These are phyloP conservation scores for Rhabdomys pumilio DNA, from an alignment of 2,797 vertebrate species.

Conservation along the genomic window DNA sequence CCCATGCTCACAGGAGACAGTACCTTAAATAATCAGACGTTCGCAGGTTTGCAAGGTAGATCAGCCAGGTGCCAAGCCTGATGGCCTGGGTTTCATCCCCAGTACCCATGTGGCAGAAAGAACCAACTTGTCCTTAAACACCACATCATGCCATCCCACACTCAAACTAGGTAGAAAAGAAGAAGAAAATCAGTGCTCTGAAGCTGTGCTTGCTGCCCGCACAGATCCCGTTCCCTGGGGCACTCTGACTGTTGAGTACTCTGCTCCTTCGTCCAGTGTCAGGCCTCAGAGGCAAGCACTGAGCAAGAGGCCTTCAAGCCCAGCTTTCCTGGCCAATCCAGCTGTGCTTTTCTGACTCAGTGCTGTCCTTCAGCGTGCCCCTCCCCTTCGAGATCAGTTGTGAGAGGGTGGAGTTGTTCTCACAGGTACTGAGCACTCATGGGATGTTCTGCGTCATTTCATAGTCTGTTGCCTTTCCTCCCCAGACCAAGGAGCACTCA, in stretches of 20 bases:
- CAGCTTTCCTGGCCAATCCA: not conserved
- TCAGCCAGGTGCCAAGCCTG: not conserved
- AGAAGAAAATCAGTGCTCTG: not conserved
- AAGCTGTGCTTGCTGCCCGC: not conserved
- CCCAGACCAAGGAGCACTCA: not conserved
- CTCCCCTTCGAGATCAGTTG: not conserved
- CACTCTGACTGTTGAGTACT: not conserved
- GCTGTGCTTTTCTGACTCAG: not conserved
- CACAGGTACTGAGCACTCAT: not conserved
- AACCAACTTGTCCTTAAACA: not conserved
- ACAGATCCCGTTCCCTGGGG: not conserved
- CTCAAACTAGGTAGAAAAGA: not conserved
- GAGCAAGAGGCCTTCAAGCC: not conserved
- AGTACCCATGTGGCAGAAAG: not conserved
- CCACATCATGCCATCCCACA: not conserved
- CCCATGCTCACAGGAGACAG: not conserved
- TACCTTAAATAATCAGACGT: not conserved
- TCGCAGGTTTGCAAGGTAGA: not conserved
- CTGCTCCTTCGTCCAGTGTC: not conserved
- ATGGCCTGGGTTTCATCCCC: not conserved
- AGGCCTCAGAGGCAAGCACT: no score
- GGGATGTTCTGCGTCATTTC: not conserved
- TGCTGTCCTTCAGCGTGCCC: accelerated
- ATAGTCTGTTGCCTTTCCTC: not conserved
- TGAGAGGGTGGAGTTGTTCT: accelerated